These are phyloP conservation scores for Yponomeuta cagnagella DNA, from an alignment of 2,888 invertebrate species.

Conservation along the genomic window DNA sequence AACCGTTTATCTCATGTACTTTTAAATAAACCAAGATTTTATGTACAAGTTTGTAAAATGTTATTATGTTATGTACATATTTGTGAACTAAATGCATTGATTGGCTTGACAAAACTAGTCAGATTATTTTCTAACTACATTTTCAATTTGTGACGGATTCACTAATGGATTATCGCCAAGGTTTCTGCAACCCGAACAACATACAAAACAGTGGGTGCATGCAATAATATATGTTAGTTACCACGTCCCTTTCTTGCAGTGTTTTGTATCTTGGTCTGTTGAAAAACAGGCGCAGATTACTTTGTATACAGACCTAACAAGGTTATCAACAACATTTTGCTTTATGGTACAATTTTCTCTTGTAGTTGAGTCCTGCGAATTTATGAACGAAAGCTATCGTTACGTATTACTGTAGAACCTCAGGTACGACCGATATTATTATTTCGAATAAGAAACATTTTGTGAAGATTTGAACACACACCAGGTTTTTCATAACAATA, in stretches of 20 bases:
- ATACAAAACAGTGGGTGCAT: too few relatives aligned
- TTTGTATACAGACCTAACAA: too few relatives aligned
- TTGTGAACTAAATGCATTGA: slow-evolving; percentile 43
- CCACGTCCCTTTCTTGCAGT: too few relatives aligned
- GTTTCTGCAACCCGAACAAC: too few relatives aligned
- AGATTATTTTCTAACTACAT: background rate
- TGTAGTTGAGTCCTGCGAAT: background rate
- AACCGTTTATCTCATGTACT: slow-evolving; percentile 41
- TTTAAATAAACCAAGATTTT: slow-evolving; percentile 17
- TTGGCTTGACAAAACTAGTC: slow-evolving; percentile 28
- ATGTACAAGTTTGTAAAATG: slow-evolving; percentile 19
- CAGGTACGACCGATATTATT: slow-evolving; percentile 6
- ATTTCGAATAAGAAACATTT: slow-evolving; percentile 1
- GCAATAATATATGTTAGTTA: too few relatives aligned
- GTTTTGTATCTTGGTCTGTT: too few relatives aligned
- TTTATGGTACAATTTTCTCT: background rate
- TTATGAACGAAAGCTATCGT: background rate
- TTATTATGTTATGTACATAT: background rate
- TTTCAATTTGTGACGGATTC: background rate
- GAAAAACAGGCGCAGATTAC: too few relatives aligned
- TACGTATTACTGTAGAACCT: slow-evolving; percentile 8
- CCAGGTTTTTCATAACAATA: slow-evolving; percentile 1
- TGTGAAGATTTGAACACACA: background rate
- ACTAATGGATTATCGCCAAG: too few relatives aligned
- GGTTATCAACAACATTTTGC: background rate